Evolutionary conservation across 1,140 invertebrate species (phyloP).

Genomic region (Portunus trituberculatus): DNA sequence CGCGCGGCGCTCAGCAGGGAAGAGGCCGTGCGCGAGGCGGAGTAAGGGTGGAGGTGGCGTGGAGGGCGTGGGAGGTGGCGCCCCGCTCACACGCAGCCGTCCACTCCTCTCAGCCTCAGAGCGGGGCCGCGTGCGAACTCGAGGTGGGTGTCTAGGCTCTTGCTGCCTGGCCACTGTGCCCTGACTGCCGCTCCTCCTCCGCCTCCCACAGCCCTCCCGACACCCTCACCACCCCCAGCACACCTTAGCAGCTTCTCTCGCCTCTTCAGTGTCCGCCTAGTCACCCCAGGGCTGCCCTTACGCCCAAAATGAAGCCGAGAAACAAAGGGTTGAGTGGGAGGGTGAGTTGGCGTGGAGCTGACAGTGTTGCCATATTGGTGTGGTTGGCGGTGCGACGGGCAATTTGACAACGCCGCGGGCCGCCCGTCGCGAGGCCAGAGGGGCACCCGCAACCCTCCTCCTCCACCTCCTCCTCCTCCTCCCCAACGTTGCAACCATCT

Average conservation of each 20-base stretch:
- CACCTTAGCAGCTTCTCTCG: neutral
- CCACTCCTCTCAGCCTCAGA: conserved; percentile 74
- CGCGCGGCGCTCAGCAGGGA: conserved; percentile 21
- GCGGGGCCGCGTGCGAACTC: conserved; percentile 71
- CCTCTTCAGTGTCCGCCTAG: neutral
- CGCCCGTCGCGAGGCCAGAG: conserved; percentile 73
- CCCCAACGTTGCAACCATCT: conserved; percentile 25
- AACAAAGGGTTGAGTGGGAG: conserved; percentile 69
- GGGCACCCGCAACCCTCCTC: conserved; percentile 67
- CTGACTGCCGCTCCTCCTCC: conserved; percentile 32
- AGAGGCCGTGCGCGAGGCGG: conserved; percentile 55
- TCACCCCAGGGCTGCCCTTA: neutral
- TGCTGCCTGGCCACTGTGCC: conserved; percentile 22
- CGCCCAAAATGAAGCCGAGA: conserved; percentile 61
- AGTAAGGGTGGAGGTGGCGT: conserved; percentile 66
- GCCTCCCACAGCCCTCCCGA: neutral
- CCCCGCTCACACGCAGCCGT: conserved; percentile 64
- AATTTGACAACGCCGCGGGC: conserved; percentile 77
- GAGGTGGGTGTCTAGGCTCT: conserved; percentile 72
- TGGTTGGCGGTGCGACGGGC: conserved; percentile 70
- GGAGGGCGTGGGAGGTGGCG: conserved; percentile 60
- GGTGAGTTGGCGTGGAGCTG: conserved; percentile 73
- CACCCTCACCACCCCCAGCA: neutral
- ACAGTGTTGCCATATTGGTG: conserved; percentile 76
- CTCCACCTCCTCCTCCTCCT: neutral